Percentiles rank a stretch among this genome's conserved stretches.
These are phyloP conservation scores for Altica lythri DNA, from an alignment of 2,888 invertebrate species.

Conservation along the genomic window DNA sequence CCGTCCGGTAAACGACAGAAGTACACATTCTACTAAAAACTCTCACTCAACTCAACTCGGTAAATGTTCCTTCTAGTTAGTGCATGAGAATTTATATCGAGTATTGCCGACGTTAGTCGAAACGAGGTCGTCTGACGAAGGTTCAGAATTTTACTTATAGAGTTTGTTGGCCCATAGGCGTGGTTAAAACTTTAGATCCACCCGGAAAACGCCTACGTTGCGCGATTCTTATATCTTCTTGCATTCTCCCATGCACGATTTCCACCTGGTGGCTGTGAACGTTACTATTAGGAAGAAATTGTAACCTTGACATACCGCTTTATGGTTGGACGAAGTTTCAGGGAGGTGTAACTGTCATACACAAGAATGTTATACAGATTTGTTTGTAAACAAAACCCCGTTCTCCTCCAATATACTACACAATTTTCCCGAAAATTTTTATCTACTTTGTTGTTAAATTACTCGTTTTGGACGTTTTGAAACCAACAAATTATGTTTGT, in stretches of 20 bases:
- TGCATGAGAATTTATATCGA: constrained; percentile 52
- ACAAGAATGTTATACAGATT: constrained; percentile 17
- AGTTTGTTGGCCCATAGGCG: constrained; percentile 52
- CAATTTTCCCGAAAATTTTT: no score
- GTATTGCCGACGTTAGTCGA: constrained; percentile 44
- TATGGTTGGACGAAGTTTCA: constrained; percentile 47
- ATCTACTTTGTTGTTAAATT: no score
- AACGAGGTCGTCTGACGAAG: constrained; percentile 42
- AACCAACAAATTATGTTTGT: no score
- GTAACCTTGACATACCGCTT: constrained; percentile 54
- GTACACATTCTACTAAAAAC: constrained; percentile 42
- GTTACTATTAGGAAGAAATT: constrained; percentile 47
- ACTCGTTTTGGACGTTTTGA: no score
- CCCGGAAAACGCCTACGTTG: constrained; percentile 46
- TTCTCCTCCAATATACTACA: no score
- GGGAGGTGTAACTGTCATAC: constrained; percentile 44
- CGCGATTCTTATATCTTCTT: constrained; percentile 36
- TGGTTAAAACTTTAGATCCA: constrained; percentile 37
- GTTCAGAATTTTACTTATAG: constrained; percentile 47
- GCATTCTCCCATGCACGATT: constrained; percentile 43
- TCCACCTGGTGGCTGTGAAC: constrained; percentile 49
- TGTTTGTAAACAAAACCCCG: constrained; percentile 20
- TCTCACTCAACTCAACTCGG: constrained; percentile 49
- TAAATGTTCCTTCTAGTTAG: constrained; percentile 48
- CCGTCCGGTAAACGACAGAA: constrained; percentile 29